phyloP scores from a whole-genome alignment of 2,113 vertebrate genomes.

The Eonycteris spelaea region DNA sequence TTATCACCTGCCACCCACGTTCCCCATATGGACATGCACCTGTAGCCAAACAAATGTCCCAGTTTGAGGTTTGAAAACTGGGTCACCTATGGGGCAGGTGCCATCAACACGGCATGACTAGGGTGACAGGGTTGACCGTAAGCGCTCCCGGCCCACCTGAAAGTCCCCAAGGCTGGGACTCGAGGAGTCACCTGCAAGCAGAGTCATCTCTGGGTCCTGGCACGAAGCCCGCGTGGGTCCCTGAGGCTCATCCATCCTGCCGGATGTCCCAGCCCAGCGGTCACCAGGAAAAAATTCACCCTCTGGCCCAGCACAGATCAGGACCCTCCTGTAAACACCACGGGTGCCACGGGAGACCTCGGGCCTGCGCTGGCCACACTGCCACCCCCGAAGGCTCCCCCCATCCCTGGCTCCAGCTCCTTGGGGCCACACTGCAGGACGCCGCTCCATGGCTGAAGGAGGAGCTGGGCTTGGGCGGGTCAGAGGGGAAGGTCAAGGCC shows the following conservation, averaged over 20 bases:
- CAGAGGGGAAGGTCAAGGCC: neutral
- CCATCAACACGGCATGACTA: neutral
- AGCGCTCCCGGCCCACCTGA: neutral
- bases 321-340: neutral
- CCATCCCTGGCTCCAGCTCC: neutral
- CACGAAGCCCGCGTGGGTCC: neutral
- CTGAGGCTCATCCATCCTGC: too few species aligned
- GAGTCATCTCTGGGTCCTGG: neutral
- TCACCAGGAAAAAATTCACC: neutral
- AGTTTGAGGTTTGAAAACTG: neutral
- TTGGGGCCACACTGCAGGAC: fast-evolving
- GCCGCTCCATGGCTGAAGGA: neutral
- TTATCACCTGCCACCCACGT: neutral
- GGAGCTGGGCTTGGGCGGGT: neutral
- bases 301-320: neutral
- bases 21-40: neutral
- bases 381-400: too few species aligned
- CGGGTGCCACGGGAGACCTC: fast-evolving
- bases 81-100: neutral
- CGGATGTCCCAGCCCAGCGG: fast-evolving
- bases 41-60: neutral
- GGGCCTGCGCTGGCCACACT: fast-evolving
- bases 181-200: neutral
- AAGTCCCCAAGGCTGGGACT: neutral
- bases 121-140: neutral